Base-by-base conservation (phyloP, 2,888 invertebrate species). In the Odontocerum albicorne region DNA sequence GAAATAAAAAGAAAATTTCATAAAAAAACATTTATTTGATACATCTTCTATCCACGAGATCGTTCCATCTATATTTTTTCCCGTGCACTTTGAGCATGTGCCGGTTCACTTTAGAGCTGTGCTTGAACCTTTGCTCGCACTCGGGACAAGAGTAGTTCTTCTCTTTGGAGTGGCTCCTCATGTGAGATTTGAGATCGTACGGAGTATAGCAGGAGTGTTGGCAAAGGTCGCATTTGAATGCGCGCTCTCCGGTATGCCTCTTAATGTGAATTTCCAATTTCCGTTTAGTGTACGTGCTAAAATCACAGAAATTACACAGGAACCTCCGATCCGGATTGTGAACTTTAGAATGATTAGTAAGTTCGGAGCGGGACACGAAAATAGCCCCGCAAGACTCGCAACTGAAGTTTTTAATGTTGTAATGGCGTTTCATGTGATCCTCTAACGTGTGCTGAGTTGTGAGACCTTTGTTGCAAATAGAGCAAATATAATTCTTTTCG, bases 381-480 rank as follows among this genome's bases (percentile, higher is more conserved):
- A 72, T 74, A 38, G 68, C 68, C 6, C 77, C 77, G 66, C 77
- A 77, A 32, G 72, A 72, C 62, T 77, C 76, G 66, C 77, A 77
- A 52, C 68, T 77, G 52, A 67, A 77, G 61, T 77, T 74, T 43
- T 67, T 67, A 36, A 77, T 69, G 60, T 76, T 75, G 44, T 71
- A 70, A 65, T 77, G 77, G 22, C 77, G 66, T 49, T 70, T 68
- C 66, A 73, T 70, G 55, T 77, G 77, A 39, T 69, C 68, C 49
- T 69, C 67, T 13, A 76, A 65, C 6, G 72, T 68, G 36, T 71
- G 68, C 44, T 70, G 73, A 1, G 75, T 70, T 65, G 77, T 77
- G 16, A 77, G 65, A 27, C 62, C 62, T 63, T 76, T 77, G n/a
- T 67, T 67, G 60, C 77, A 77, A 51, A 77, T 66, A 38, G 63